Evolutionary conservation across 2,888 invertebrate genomes (phyloP), one percentile per base, ranked within the genome.

Genomic region (Calameuta idolon): DNA sequence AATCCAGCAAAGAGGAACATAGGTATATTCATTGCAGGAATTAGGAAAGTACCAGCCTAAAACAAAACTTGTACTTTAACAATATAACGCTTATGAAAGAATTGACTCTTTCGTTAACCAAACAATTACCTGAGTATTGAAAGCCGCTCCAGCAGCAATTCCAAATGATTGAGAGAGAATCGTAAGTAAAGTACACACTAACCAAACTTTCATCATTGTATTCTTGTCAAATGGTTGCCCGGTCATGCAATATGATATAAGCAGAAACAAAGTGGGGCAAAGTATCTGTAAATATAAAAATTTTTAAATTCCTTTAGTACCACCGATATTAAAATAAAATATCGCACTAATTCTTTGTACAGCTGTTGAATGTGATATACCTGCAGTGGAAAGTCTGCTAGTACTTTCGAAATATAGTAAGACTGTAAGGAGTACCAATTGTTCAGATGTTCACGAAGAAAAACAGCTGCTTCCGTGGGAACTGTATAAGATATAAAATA

Each of bases 1-100:
- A 97, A 97, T 75, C 97, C 97, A 2, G 96, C 96, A 91, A 97
- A 97, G 86, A 97, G 93, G 84, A 97, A 92, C 92, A 97, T 95
- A 11, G 97, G 97, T 84, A 97, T 96, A 81, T 94, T 94, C 75
- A 94, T 92, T 1, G 96, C 94, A 15, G 97, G 97, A 76, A 96
- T 96, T 82, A 96, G 92, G 91, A 97, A 97, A 37, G 96, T 93
- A 12, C 96, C 96, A 82, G 95, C 92, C 96, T 96, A 92, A 77
- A 93, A 92, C 78, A 73, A 40, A 55, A 9, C 9, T 55, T 55
- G 55, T 55, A 23, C 23, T 30, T 34, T 34, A 34, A n/a, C 31
- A 12, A 30, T 55, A 23, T 23, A 55, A 55, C 55, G 55, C 55
- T 9, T 55, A 55, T 9, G 55, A 9, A 23, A 55, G 23, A 55